These are phyloP conservation scores for Ctenicera cuprea DNA, from an alignment of 2,888 invertebrate genomes.

Conservation along the genomic window DNA sequence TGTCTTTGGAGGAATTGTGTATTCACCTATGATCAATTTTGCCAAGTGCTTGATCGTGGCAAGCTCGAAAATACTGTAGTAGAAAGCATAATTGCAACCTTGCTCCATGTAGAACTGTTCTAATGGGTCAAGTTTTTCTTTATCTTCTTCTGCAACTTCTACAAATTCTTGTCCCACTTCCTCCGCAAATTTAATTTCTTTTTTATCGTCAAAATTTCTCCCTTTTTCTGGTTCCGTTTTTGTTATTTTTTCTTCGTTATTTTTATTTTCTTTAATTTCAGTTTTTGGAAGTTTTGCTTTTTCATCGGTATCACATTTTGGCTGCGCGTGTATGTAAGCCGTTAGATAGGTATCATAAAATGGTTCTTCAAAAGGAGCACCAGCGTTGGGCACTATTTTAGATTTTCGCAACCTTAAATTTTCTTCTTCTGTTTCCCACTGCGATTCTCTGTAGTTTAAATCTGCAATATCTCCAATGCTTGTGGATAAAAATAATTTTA, in stretches of 20 bases:
- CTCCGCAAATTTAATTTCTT: conserved; percentile 69
- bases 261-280: background rate
- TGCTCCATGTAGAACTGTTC: conserved; percentile 77
- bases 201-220: background rate
- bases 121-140: conserved; percentile 73
- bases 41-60: conserved; percentile 73
- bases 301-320: conserved; percentile 71
- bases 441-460: conserved; percentile 53
- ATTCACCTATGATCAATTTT: conserved; percentile 70
- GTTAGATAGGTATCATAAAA: conserved; percentile 76
- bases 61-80: conserved; percentile 76
- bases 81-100: conserved; percentile 77
- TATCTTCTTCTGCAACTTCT: conserved; percentile 51
- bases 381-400: conserved; percentile 74
- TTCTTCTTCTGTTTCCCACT: conserved; percentile 60
- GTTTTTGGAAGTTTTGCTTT: background rate
- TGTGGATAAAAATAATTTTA: conserved; percentile 39
- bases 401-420: conserved; percentile 74
- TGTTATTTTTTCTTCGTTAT: background rate
- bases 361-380: conserved; percentile 68
- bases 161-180: conserved; percentile 57
- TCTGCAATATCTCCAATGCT: conserved; percentile 62
- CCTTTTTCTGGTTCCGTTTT: background rate
- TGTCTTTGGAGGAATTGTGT: conserved; percentile 65
- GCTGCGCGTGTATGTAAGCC: conserved; percentile 74